phyloP scores from a whole-genome alignment of 1,140 invertebrate genomes.

The Chironomus striatipennis region DNA sequence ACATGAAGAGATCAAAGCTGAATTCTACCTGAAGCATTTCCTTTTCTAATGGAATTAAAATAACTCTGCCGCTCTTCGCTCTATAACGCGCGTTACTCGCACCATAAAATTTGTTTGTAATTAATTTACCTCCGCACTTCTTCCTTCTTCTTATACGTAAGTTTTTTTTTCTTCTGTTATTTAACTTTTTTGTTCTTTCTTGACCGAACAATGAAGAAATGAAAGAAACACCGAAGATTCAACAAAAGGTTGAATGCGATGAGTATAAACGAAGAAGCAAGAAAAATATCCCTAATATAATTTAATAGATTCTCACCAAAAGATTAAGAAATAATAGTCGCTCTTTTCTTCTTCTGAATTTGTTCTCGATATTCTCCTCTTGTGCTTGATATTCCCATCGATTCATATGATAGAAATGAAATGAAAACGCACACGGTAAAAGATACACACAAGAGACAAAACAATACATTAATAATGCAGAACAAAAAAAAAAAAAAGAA shows the following conservation, averaged over 20 bases:
- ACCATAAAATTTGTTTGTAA: constrained; percentile 22
- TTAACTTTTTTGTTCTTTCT: not conserved
- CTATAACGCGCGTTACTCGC: constrained; percentile 8
- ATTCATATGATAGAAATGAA: not conserved
- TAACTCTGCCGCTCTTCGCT: not conserved
- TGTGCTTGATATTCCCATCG: too few relatives aligned
- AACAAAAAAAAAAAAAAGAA: not conserved
- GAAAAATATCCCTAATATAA: not conserved
- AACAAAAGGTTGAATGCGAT: not conserved
- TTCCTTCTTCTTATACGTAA: not conserved
- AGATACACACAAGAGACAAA: constrained; percentile 19
- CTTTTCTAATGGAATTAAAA: constrained; percentile 8
- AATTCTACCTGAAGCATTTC: constrained; percentile 18
- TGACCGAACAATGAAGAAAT: not conserved
- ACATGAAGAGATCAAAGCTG: not conserved
- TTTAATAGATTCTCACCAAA: constrained; percentile 20
- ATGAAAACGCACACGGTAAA: constrained; percentile 11
- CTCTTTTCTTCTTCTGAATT: too few relatives aligned
- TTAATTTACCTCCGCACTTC: constrained; percentile 22
- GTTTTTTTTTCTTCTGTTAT: not conserved
- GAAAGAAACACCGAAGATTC: not conserved
- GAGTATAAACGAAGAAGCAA: not conserved
- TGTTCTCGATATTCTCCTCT: too few relatives aligned
- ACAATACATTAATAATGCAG: constrained; percentile 22
- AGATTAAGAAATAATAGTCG: constrained; percentile 21